Evolutionary conservation across 2,797 vertebrate species (phyloP).

Genomic region (Mus minutoides): DNA sequence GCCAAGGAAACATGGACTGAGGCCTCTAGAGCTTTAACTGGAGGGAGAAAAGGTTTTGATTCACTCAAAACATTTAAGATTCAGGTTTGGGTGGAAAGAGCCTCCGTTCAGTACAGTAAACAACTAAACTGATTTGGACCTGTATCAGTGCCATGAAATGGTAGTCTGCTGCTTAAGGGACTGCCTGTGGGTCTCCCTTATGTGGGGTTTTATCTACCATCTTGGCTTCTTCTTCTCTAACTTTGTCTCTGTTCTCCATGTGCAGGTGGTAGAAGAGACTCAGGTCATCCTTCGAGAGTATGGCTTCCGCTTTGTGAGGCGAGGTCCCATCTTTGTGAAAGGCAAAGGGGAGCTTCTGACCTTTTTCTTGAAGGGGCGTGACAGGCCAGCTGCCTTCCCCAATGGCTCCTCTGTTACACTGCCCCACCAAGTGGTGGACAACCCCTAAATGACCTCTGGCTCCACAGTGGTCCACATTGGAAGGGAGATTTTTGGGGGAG

Average conservation of each 20-base stretch:
- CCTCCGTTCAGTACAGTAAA: not conserved
- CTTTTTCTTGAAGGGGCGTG: constrained; percentile 96
- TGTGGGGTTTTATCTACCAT: no score
- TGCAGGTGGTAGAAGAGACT: constrained; percentile 96
- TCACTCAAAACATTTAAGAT: not conserved
- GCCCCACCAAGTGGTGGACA: constrained; percentile 96
- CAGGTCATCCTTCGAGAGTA: constrained; percentile 94
- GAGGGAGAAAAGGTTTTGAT: not conserved
- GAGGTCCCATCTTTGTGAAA: constrained; percentile 96
- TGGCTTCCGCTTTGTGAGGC: constrained; percentile 94
- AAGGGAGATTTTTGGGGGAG: not conserved
- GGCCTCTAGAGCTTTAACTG: not conserved
- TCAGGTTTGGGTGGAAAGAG: not conserved
- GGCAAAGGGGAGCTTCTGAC: constrained; percentile 98
- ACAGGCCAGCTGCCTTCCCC: constrained; percentile 88
- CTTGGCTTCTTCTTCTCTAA: not conserved
- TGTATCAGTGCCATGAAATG: not conserved
- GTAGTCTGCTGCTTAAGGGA: not conserved
- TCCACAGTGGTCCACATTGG: not conserved
- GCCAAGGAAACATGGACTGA: fast-evolving
- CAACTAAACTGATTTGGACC: no score
- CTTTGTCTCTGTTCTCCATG: not conserved
- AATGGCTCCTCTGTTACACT: constrained; percentile 89
- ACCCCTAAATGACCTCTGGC: constrained; percentile 85
- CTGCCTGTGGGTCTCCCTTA: not conserved